These are phyloP conservation scores for Eilema depressum DNA, from an alignment of 2,888 invertebrate genomes.

Conservation along the genomic window DNA sequence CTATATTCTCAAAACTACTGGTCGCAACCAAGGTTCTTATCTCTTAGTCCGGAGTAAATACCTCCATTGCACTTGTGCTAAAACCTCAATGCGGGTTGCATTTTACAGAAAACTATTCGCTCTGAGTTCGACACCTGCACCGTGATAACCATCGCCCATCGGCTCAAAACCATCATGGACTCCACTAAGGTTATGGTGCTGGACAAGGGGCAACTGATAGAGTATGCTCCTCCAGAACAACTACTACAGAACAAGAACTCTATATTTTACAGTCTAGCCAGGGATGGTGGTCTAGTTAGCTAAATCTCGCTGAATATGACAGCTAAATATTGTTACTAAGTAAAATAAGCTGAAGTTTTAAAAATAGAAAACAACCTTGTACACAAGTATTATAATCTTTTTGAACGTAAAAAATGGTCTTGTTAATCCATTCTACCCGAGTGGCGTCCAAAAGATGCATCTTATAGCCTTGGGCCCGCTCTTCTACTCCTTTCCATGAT, in stretches of 20 bases:
- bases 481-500: too few species aligned
- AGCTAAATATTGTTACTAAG: not conserved
- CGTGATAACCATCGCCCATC: slow-evolving; percentile 96
- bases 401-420: too few species aligned
- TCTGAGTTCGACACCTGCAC: slow-evolving; percentile 95
- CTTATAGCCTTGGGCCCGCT: too few species aligned
- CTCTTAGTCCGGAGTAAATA: not conserved
- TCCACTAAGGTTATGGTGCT: slow-evolving; percentile 94
- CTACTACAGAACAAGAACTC: not conserved
- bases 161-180: slow-evolving; percentile 97
- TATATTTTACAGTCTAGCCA: not conserved
- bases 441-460: too few species aligned
- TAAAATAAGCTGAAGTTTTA: too few species aligned
- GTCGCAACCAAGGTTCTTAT: too few species aligned
- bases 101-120: slow-evolving; percentile 64
- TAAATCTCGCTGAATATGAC: too few species aligned
- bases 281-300: not conserved
- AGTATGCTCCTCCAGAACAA: slow-evolving; percentile 86
- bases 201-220: slow-evolving; percentile 91
- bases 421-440: too few species aligned
- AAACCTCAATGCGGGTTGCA: not conserved
- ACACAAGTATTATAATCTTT: too few species aligned
- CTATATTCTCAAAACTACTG: too few species aligned
- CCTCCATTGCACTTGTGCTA: not conserved
- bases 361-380: too few species aligned